Percentiles rank a stretch among this genome's conserved stretches.
Conservation (phyloP, 1,140 invertebrate genomes). For the Pseudobourletiella spinata region DNA sequence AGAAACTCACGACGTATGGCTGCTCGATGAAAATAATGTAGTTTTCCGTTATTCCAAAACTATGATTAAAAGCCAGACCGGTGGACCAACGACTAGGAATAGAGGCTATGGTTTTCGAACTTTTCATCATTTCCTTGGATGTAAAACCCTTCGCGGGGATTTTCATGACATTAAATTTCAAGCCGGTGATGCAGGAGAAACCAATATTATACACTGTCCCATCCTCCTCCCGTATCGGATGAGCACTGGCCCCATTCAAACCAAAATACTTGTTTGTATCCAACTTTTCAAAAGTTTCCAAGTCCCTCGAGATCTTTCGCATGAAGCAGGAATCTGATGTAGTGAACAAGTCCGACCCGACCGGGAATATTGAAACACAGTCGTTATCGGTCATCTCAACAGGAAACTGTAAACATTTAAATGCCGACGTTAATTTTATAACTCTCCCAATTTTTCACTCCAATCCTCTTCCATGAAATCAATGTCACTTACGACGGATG, state of each 20-base stretch:
- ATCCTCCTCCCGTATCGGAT: conserved; percentile 36
- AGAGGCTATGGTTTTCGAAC: conserved; percentile 37
- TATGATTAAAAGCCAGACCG: conserved; percentile 45
- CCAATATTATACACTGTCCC: conserved; percentile 26
- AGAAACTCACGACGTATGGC: conserved; percentile 36
- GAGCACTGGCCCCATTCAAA: conserved; percentile 40
- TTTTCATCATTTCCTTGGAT: conserved; percentile 32
- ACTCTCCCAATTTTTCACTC: too few relatives aligned
- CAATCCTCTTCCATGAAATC: too few relatives aligned
- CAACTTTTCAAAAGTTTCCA: conserved; percentile 36
- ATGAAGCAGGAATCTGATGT: conserved; percentile 19
- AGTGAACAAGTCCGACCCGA: conserved; percentile 31
- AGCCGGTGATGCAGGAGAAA: conserved; percentile 29
- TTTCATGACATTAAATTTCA: conserved; percentile 38
- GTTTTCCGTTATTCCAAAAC: conserved; percentile 49
- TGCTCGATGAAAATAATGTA: conserved; percentile 49
- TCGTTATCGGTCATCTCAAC: conserved; percentile 42
- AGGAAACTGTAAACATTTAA: conserved; percentile 9
- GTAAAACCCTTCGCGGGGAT: conserved; percentile 26
- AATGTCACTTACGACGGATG: conserved; percentile 37
- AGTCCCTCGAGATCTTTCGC: conserved; percentile 17
- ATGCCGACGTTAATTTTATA: too few relatives aligned
- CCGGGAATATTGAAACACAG: conserved; percentile 41
- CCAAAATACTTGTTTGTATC: conserved; percentile 35
- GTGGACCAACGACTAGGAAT: conserved; percentile 41